These are phyloP conservation scores for Zootoca vivipara DNA, from an alignment of 2,113 vertebrate genomes.

Conservation along the genomic window DNA sequence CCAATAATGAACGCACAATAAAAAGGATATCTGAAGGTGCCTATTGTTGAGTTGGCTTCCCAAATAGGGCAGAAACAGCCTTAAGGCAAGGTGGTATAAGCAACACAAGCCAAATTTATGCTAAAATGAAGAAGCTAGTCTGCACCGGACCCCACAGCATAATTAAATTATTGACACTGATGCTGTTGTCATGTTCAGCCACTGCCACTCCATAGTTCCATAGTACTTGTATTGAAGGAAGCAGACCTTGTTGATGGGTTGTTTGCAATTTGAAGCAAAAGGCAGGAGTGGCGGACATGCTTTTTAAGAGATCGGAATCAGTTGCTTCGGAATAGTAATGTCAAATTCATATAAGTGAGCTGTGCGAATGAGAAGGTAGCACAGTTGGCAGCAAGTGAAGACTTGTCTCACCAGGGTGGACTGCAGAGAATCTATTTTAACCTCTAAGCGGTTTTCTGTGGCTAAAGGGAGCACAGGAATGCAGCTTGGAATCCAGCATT, in stretches of 20 bases:
- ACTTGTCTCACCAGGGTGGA: neutral
- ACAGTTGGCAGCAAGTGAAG: neutral
- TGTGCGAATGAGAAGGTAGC: neutral
- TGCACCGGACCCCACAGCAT: neutral
- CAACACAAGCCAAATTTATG: neutral
- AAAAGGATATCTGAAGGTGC: neutral
- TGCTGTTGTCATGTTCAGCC: neutral
- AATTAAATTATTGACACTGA: neutral
- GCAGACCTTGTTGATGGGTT: neutral
- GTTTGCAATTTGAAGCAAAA: neutral
- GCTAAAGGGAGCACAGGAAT: constrained; percentile 23
- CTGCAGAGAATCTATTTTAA: neutral
- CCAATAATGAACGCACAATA: neutral
- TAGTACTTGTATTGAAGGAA: neutral
- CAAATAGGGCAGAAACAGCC: neutral
- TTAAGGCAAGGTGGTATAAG: neutral
- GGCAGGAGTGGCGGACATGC: neutral
- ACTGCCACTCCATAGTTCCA: neutral
- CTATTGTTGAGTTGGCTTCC: neutral
- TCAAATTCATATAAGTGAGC: neutral
- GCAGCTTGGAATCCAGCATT: constrained; percentile 12
- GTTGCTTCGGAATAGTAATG: neutral
- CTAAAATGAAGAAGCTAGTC: neutral
- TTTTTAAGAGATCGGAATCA: neutral
- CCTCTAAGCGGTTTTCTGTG: neutral